phyloP scores from a whole-genome alignment of 2,113 vertebrate species.

The Trogon melanurus region DNA sequence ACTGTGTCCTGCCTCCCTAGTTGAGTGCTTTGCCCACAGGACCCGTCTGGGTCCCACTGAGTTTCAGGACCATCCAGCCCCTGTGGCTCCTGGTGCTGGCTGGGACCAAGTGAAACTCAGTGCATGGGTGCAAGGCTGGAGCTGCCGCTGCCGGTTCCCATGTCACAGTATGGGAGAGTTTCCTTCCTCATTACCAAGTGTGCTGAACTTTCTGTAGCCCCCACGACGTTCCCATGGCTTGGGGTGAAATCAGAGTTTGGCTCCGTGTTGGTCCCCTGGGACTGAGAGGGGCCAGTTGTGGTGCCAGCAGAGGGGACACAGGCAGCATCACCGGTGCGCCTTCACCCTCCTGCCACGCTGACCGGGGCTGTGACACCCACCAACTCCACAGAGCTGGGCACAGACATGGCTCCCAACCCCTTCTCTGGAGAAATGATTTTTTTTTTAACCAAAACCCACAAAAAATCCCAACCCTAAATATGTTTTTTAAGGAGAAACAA shows the following conservation, averaged over 20 bases:
- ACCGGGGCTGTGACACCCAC: fast-evolving
- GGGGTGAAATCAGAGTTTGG: neutral
- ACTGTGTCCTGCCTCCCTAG: no score
- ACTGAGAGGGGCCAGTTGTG: fast-evolving
- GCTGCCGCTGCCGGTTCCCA: fast-evolving
- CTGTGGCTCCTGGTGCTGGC: neutral
- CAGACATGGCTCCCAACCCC: fast-evolving
- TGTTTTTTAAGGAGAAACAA: neutral
- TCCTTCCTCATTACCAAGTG: neutral
- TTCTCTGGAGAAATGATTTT: neutral
- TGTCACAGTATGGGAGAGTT: neutral
- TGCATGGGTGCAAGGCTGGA: neutral
- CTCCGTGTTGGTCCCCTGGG: fast-evolving
- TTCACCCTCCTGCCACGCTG: neutral
- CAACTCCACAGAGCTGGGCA: neutral
- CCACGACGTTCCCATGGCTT: neutral
- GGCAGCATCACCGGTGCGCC: neutral
- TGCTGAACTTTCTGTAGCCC: neutral
- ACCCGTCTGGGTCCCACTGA: neutral
- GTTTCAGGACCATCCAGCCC: neutral
- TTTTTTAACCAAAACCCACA: neutral
- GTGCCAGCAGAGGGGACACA: neutral
- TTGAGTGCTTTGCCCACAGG: fast-evolving
- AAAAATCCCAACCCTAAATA: neutral
- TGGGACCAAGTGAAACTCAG: neutral